phyloP scores from a whole-genome alignment of 2,888 invertebrate genomes.

The Oegoconia quadripuncta region DNA sequence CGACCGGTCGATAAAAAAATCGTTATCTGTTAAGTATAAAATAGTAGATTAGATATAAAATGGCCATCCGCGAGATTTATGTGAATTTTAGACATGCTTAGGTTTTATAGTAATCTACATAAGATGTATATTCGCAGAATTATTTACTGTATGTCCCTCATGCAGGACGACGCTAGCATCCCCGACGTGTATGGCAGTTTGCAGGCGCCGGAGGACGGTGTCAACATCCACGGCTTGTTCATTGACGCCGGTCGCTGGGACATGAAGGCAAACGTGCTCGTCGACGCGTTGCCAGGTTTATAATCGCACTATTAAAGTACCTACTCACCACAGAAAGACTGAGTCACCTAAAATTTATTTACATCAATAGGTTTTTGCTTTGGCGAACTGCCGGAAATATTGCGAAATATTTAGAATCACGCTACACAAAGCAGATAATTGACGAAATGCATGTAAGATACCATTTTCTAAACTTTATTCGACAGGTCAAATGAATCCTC shows the following conservation, averaged over 20 bases:
- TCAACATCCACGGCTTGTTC: slow-evolving; percentile 89
- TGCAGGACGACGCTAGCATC: not conserved
- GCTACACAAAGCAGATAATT: too few relatives aligned
- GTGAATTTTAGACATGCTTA: too few relatives aligned
- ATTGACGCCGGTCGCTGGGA: slow-evolving; percentile 95
- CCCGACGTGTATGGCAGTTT: slow-evolving; percentile 74
- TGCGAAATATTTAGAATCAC: too few relatives aligned
- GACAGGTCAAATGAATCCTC: slow-evolving; percentile 86
- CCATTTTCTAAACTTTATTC: slow-evolving; percentile 14
- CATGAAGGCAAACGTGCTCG: slow-evolving; percentile 78
- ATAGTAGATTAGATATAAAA: too few relatives aligned
- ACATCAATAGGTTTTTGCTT: too few relatives aligned
- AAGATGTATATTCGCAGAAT: too few relatives aligned
- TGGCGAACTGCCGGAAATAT: not conserved
- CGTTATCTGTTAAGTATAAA: too few relatives aligned
- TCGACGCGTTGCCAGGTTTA: slow-evolving; percentile 87
- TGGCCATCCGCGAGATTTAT: too few relatives aligned
- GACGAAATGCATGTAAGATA: not conserved
- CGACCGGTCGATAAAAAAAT: too few relatives aligned
- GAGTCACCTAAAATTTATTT: too few relatives aligned
- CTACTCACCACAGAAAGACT: too few relatives aligned
- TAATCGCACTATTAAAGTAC: not conserved
- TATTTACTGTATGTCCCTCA: not conserved
- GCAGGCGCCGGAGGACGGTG: slow-evolving; percentile 80
- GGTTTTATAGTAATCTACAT: too few relatives aligned